Evolutionary conservation across 2,888 invertebrate genomes (phyloP).

Genomic region (Drosophila quinaria): DNA sequence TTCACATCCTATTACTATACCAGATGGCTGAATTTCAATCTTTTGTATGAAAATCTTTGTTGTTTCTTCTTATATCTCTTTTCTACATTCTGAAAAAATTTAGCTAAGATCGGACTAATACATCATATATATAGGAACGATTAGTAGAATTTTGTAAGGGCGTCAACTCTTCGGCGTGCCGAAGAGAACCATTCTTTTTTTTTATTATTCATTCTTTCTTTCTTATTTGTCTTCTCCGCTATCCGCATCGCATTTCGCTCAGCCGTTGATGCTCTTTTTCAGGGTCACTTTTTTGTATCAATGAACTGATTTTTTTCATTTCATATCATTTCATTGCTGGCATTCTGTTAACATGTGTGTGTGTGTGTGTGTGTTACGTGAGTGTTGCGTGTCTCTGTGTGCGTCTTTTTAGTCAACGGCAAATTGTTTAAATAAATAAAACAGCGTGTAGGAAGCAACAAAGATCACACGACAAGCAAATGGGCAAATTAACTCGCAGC

Average conservation of each 20-base stretch:
- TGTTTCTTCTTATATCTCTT: too few species aligned
- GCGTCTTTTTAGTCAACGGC: constrained; percentile 58
- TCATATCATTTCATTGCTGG: constrained; percentile 28
- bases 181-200: not conserved
- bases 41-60: too few species aligned
- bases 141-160: not conserved
- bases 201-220: not conserved
- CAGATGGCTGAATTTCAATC: too few species aligned
- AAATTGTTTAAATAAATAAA: constrained; percentile 78
- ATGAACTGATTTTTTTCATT: constrained; percentile 62
- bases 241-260: constrained; percentile 37
- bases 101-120: too few species aligned
- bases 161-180: not conserved
- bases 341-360: constrained; percentile 5
- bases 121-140: not conserved
- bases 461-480: constrained; percentile 76
- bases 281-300: constrained; percentile 74
- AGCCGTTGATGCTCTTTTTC: constrained; percentile 58
- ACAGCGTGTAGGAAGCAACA: constrained; percentile 81
- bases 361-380: constrained; percentile 14
- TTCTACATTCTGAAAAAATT: too few species aligned
- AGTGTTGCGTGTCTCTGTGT: constrained; percentile 28
- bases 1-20: too few species aligned
- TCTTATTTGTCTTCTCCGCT: constrained; percentile 23
- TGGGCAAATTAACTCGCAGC: constrained; percentile 56